A percentile compares a stretch with the other conserved stretches of the same genome.
Evolutionary conservation across 2,113 vertebrate species (phyloP).

Genomic region (Hemiscyllium ocellatum): DNA sequence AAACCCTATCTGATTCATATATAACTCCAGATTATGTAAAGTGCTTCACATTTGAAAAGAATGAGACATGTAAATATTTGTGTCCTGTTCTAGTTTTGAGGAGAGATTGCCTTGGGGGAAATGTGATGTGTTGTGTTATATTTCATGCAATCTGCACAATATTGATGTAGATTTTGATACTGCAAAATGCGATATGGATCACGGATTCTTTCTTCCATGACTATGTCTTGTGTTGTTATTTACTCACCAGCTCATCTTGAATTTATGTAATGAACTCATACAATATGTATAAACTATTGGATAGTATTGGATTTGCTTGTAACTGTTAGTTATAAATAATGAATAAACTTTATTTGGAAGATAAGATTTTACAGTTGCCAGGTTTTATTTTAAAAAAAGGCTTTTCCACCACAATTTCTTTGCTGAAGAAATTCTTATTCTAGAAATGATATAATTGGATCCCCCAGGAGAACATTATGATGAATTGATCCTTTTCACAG

Average conservation of each 20-base stretch:
- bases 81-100: conserved; percentile 6
- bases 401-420: neutral
- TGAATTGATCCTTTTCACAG: neutral
- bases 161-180: conserved; percentile 4
- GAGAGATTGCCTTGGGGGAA: conserved; percentile 29
- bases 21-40: neutral
- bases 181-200: conserved; percentile 25
- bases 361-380: neutral
- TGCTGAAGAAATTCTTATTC: neutral
- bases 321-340: conserved; percentile 33
- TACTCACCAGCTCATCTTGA: conserved; percentile 31
- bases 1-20: neutral
- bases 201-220: conserved; percentile 3
- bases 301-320: conserved; percentile 37
- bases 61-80: conserved; percentile 15
- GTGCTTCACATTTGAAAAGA: conserved; percentile 8
- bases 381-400: neutral
- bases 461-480: neutral
- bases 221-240: conserved; percentile 26
- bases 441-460: neutral
- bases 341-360: conserved; percentile 37
- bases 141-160: conserved; percentile 11
- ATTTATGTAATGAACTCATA: conserved; percentile 35
- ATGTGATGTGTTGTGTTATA: conserved; percentile 30
- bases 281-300: conserved; percentile 37